Base-by-base conservation (phyloP, 2,888 invertebrate genomes). In the Chymomyza caudatula region DNA sequence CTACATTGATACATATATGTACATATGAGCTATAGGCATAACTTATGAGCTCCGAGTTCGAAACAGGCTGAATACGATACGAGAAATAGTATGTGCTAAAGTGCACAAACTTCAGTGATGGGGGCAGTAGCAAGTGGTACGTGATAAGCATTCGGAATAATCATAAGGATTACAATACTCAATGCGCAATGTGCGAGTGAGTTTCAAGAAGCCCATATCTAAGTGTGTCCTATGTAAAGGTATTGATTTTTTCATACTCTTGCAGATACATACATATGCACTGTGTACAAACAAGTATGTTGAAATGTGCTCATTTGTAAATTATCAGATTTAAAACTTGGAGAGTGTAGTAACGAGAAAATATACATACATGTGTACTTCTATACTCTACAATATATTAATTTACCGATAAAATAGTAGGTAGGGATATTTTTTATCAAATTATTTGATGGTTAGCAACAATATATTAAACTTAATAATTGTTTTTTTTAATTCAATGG, bases 111-210 rank as follows among this genome's bases (percentile, higher is more conserved):
- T 79, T 75, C 63, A 37, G 61, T 53, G 67, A 70, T 74, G 82
- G 77, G 70, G 76, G 78, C 72, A 72, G 74, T 74, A 67, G 73
- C 77, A 76, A 68, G 67, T 76, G 76, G 84, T 72, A 82, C 82
- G 82, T 82, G 82, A 82, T 67, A 65, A 59, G 82, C 80, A 82
- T 82, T 60, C 74, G 61, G 19, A 64, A 81, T 53, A 54, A 53
- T 52, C 60, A 59, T 51, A 68, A 70, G 77, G 79, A 85, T 77
- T 79, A 78, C 68, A 72, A 65, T 17, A 6, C 15, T 15, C 5
- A 47, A 2, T 47, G 19, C 17, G 19, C 5, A 13, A 6, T 47
- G 5, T 47, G 15, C 47, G n/a, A 47, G 47, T 17, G 17, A 47
- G 47, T 47, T 17, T 8, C 19, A 47, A 17, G 2, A 47, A 47